A percentile compares a stretch with the other conserved stretches of the same genome.
Conservation (phyloP, 1,140 invertebrate species). For the Drosophila rhopaloa region DNA sequence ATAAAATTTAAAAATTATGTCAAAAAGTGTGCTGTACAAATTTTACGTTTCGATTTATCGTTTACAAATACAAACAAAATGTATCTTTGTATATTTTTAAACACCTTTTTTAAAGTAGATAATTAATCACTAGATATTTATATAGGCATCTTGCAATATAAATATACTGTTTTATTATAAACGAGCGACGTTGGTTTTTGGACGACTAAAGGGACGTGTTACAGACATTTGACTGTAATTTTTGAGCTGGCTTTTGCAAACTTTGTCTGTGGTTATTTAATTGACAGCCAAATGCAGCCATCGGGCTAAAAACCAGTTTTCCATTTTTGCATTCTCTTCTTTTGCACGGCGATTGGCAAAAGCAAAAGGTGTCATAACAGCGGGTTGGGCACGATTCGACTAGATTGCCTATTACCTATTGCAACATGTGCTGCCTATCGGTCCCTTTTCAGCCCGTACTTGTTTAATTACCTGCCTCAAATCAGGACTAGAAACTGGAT, state of each 20-base stretch:
- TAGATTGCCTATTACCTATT: conserved; percentile 63
- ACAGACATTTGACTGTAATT: conserved; percentile 15
- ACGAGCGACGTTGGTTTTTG: too few species aligned
- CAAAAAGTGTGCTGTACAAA: too few species aligned
- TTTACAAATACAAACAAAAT: too few species aligned
- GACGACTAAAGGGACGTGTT: too few species aligned
- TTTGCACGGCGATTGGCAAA: conserved; percentile 48
- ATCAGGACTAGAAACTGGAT: conserved; percentile 34
- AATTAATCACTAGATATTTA: background rate
- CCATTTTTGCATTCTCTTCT: conserved; percentile 64
- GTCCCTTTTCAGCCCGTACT: conserved; percentile 6
- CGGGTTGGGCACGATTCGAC: conserved; percentile 48
- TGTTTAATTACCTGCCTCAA: conserved; percentile 48
- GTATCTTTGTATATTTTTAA: too few species aligned
- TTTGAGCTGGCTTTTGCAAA: conserved; percentile 26
- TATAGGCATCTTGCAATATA: too few species aligned
- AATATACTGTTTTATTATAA: too few species aligned
- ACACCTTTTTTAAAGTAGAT: too few species aligned
- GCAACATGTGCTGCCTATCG: conserved; percentile 55
- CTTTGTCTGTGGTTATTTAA: conserved; percentile 57
- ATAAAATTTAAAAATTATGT: too few species aligned
- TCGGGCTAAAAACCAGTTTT: conserved; percentile 57
- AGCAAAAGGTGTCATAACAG: conserved; percentile 74
- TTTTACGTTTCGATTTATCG: too few species aligned
- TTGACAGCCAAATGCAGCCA: conserved; percentile 70